A percentile compares a stretch with the other conserved stretches of the same genome.
Conservation (phyloP, 2,113 vertebrate genomes). For the Lontra canadensis region DNA sequence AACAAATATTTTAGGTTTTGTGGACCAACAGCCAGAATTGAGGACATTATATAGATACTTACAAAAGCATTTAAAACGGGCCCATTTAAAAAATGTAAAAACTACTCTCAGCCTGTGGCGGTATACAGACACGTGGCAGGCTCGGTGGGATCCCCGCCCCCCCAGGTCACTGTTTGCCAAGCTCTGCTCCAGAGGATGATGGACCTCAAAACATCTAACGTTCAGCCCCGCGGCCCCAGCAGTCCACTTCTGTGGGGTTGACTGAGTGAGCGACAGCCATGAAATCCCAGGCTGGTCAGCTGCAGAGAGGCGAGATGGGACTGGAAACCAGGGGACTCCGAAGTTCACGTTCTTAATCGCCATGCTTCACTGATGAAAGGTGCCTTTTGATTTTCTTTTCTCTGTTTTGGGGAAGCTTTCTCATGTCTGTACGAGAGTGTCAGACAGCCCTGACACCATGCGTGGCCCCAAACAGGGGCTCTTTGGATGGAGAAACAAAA, state of each 20-base stretch:
- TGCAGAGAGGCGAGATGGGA: not conserved
- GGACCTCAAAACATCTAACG: not conserved
- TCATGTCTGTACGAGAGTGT: not conserved
- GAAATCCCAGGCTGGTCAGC: not conserved
- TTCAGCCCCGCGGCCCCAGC: not conserved
- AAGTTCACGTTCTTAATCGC: not conserved
- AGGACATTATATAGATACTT: not conserved
- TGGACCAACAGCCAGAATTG: not conserved
- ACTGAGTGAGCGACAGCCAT: accelerated
- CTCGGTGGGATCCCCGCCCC: not conserved
- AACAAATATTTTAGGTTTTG: not conserved
- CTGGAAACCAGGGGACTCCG: too few relatives aligned
- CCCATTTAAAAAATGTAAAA: not conserved
- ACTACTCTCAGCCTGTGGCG: not conserved
- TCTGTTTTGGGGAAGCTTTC: not conserved
- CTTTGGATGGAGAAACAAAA: not conserved
- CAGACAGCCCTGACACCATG: not conserved
- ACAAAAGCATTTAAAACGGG: not conserved
- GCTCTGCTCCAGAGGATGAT: not conserved
- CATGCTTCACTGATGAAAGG: not conserved
- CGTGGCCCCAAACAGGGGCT: not conserved
- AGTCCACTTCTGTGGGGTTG: not conserved
- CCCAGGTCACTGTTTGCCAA: not conserved
- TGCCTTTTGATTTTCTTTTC: not conserved
- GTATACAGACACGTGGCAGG: not conserved